These are phyloP conservation scores for Prochilodus magdalenae DNA, from an alignment of 2,113 vertebrate genomes.

Conservation along the genomic window DNA sequence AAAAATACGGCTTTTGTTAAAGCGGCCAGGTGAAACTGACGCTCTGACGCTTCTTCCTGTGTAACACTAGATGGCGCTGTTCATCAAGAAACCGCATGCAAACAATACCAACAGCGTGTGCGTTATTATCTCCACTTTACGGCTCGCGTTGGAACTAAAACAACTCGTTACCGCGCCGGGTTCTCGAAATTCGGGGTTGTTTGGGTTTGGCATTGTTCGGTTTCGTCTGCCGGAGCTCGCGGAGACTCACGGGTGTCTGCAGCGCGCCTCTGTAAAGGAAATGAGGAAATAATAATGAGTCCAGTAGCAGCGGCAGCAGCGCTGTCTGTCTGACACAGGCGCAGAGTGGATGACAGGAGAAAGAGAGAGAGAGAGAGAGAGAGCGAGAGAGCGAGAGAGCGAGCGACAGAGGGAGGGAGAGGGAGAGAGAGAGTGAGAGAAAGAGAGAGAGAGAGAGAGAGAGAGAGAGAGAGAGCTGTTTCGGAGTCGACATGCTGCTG, in stretches of 20 bases:
- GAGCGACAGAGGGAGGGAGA: too few relatives aligned
- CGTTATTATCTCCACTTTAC: background rate
- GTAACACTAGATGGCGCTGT: conserved; percentile 42
- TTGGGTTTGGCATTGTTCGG: too few relatives aligned
- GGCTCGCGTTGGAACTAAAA: background rate
- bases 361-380: background rate
- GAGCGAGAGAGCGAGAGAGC: background rate
- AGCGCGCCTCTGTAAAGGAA: background rate
- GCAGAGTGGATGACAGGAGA: background rate
- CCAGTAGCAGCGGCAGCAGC: too few relatives aligned
- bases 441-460: background rate
- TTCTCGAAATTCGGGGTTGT: too few relatives aligned
- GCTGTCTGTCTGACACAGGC: background rate
- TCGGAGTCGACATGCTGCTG: too few relatives aligned
- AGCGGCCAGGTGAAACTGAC: background rate
- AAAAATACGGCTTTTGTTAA: background rate
- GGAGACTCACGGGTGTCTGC: too few relatives aligned
- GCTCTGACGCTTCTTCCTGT: background rate
- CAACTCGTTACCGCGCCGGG: background rate
- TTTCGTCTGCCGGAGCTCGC: background rate
- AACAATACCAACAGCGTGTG: background rate
- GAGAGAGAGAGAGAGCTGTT: background rate
- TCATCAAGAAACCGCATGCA: background rate
- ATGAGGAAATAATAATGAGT: background rate
- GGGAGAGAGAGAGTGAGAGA: background rate